Evolutionary conservation across 2,888 invertebrate genomes (phyloP).

Genomic region (Rhagonycha fulva): DNA sequence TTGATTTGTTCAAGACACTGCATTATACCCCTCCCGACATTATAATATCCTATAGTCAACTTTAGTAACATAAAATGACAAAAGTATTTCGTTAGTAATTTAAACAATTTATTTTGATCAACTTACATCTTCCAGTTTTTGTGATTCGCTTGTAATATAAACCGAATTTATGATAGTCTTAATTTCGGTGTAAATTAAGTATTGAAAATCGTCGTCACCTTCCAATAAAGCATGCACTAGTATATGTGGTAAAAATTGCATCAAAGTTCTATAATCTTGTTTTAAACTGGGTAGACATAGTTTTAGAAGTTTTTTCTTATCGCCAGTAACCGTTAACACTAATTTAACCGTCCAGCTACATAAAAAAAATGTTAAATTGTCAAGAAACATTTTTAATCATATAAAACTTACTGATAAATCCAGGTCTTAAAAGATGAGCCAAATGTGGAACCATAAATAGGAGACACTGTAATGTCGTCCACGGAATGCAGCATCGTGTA

Average conservation of each 20-base stretch:
- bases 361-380: neutral
- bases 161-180: conserved; percentile 57
- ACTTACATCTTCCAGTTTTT: neutral
- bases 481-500: conserved; percentile 53
- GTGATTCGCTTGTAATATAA: conserved; percentile 31
- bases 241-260: conserved; percentile 77
- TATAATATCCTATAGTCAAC: neutral
- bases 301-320: conserved; percentile 64
- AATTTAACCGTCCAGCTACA: conserved; percentile 73
- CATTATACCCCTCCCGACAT: too few relatives aligned
- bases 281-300: conserved; percentile 77
- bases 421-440: conserved; percentile 73
- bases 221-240: conserved; percentile 67
- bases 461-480: conserved; percentile 58
- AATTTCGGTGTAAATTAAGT: conserved; percentile 61
- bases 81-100: neutral
- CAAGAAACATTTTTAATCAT: neutral
- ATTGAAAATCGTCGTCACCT: conserved; percentile 51
- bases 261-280: conserved; percentile 71
- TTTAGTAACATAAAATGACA: neutral
- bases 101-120: neutral
- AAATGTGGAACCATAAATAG: conserved; percentile 68
- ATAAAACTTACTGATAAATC: conserved; percentile 67
- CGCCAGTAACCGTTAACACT: conserved; percentile 64
- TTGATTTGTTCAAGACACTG: too few relatives aligned